A percentile compares a stretch with the other conserved stretches of the same genome.
Conservation (phyloP, 2,888 invertebrate genomes). For the Mesorhabditis belari region DNA sequence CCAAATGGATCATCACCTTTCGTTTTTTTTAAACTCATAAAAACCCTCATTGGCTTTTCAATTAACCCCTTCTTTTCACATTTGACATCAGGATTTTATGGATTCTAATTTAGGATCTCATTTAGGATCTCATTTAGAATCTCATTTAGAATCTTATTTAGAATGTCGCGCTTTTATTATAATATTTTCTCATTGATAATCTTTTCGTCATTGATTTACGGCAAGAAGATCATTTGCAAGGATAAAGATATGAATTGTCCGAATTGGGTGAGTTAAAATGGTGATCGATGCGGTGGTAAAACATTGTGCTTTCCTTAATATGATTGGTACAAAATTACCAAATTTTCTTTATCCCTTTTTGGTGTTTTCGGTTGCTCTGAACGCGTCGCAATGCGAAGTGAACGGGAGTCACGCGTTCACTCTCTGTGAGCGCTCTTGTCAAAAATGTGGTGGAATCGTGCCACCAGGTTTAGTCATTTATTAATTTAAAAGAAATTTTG, state of each 20-base stretch:
- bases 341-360: background rate
- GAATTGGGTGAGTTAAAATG: constrained; percentile 21
- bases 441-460: background rate
- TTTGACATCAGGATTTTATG: too few relatives aligned
- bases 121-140: too few relatives aligned
- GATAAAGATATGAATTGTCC: constrained; percentile 49
- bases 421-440: background rate
- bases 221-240: constrained; percentile 14
- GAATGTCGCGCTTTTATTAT: too few relatives aligned
- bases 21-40: too few relatives aligned
- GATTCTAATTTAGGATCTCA: too few relatives aligned
- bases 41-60: too few relatives aligned
- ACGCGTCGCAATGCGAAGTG: constrained; percentile 21
- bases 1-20: too few relatives aligned
- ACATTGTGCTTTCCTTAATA: background rate
- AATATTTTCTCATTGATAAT: too few relatives aligned
- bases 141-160: too few relatives aligned
- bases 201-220: too few relatives aligned
- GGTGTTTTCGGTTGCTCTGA: constrained; percentile 23
- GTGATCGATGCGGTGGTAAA: too few relatives aligned
- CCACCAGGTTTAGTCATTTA: background rate
- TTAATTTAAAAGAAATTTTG: background rate
- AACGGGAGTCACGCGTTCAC: background rate
- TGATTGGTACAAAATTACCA: background rate
- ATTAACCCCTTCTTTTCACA: too few relatives aligned